Evolutionary conservation across 2,797 vertebrate genomes (phyloP), one percentile per base, ranked within the genome.

Genomic region (Oryzias sinensis): DNA sequence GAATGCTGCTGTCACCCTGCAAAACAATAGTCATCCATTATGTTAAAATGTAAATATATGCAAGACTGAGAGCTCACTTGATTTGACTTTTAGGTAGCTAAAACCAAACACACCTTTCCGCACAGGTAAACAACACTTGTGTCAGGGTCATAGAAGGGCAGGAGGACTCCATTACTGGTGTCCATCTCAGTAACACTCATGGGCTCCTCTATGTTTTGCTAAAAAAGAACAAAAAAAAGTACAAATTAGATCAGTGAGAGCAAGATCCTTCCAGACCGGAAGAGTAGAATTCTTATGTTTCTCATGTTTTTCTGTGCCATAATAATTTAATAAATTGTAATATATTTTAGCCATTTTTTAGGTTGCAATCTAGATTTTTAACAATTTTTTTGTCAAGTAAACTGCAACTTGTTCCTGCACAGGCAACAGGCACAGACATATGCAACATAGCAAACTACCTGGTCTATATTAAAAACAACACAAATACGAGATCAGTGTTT

Each of bases 1-100:
- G 96, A 78, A 99, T 97, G 89, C 95, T 98, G 91, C 96, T 98
- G 92, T 99, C 97, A 0, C 97, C 97, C 96, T 91, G 72, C 43
- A 6, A 27, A 49, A 43, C 51, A 62, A 4, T 15, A 50, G 60
- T 56, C 6, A 53, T 20, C 67, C 50, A 2, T 51, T 43, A 16
- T 9, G 3, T 46, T 6, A 41, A n/a, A 33, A 46, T 20, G 9
- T 4, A 27, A 27, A 27, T 7, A 6, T 27, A 27, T 27, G 33
- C 3, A 11, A 37, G 9, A 11, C 33, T 33, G 29, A 37, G 33
- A 37, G 9, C 2, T 18, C 2, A 2, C 48, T 13, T 14, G 1
- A 56, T 27, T 40, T 45, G 6, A 49, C n/a, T 24, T 7, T 1
- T 20, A 6, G 37, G 7, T 11, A 14, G 5, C 33, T 25, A 33